These are phyloP conservation scores for Mya arenaria DNA, from an alignment of 1,140 invertebrate species.

Conservation along the genomic window DNA sequence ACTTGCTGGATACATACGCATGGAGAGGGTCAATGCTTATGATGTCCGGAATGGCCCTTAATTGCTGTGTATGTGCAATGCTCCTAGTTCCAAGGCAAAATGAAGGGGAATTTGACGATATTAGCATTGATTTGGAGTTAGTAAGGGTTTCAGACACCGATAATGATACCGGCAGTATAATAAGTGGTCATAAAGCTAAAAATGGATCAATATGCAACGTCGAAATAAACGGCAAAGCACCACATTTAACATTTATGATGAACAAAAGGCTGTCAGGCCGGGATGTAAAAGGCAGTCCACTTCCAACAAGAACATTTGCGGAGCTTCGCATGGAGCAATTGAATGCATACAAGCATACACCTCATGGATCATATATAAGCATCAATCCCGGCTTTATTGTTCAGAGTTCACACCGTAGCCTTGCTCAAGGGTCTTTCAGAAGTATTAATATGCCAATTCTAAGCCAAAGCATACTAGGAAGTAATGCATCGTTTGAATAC, in stretches of 20 bases:
- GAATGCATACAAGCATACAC: neutral
- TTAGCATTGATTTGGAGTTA: neutral
- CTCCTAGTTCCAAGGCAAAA: neutral
- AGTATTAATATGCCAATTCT: slow-evolving; percentile 7
- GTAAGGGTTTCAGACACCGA: neutral
- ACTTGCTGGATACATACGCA: slow-evolving; percentile 84
- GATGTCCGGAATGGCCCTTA: slow-evolving; percentile 92
- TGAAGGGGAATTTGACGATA: neutral
- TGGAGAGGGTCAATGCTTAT: slow-evolving; percentile 87
- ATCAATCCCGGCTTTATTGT: too few relatives aligned
- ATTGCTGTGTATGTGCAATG: slow-evolving; percentile 77
- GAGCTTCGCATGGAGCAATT: slow-evolving; percentile 21
- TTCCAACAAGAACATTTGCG: neutral
- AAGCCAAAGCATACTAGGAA: slow-evolving; percentile 18
- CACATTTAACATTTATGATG: too few relatives aligned
- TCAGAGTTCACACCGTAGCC: slow-evolving; percentile 1
- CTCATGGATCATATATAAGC: neutral
- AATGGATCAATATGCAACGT: neutral
- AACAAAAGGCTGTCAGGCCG: too few relatives aligned
- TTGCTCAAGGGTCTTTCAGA: too few relatives aligned
- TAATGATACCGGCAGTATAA: neutral
- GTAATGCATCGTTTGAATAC: slow-evolving; percentile 31
- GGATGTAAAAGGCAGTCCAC: too few relatives aligned
- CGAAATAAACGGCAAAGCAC: neutral
- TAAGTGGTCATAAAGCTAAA: neutral